A percentile compares a stretch with the other conserved stretches of the same genome.
phyloP scores from a whole-genome alignment of 2,888 invertebrate species.

The Drosophila tanythrix region DNA sequence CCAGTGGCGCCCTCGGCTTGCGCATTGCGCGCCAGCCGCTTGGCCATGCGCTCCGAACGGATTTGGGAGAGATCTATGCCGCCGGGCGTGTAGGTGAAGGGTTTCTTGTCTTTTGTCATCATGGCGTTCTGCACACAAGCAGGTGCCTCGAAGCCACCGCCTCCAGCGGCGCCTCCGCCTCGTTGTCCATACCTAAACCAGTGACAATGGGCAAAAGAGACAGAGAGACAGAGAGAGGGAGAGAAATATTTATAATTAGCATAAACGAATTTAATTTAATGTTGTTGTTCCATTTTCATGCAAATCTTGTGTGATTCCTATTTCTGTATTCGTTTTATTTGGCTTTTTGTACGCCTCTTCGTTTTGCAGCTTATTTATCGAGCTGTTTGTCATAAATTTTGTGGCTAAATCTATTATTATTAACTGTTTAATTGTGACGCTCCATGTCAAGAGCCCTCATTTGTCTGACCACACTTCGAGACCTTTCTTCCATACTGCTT shows the following conservation, averaged over 20 bases:
- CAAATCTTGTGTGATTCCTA: constrained; percentile 42
- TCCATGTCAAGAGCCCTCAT: constrained; percentile 48
- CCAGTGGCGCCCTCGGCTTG: constrained; percentile 89
- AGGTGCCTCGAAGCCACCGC: constrained; percentile 89
- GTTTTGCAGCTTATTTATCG: constrained; percentile 18
- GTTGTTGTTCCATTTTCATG: constrained; percentile 49
- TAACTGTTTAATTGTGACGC: constrained; percentile 52
- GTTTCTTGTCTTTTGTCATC: constrained; percentile 98
- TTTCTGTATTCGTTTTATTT: neutral
- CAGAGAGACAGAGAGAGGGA: neutral
- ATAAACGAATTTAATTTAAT: constrained; percentile 17
- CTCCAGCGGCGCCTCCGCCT: constrained; percentile 68
- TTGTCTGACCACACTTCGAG: constrained; percentile 34
- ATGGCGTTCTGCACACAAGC: constrained; percentile 96
- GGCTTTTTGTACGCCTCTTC: constrained; percentile 30
- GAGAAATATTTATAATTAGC: constrained; percentile 29
- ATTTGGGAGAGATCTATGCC: constrained; percentile 96
- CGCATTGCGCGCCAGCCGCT: constrained; percentile 90
- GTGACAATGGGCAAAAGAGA: neutral
- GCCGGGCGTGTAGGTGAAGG: constrained; percentile 98
- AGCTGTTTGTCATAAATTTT: constrained; percentile 63
- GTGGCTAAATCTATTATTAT: constrained; percentile 62
- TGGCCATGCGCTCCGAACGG: constrained; percentile 94
- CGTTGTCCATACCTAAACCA: constrained; percentile 84
- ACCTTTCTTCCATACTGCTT: constrained; percentile 40